A percentile compares a stretch with the other conserved stretches of the same genome.
Evolutionary conservation across 2,797 vertebrate genomes (phyloP).

Genomic region (Platyrinchus mystaceus): DNA sequence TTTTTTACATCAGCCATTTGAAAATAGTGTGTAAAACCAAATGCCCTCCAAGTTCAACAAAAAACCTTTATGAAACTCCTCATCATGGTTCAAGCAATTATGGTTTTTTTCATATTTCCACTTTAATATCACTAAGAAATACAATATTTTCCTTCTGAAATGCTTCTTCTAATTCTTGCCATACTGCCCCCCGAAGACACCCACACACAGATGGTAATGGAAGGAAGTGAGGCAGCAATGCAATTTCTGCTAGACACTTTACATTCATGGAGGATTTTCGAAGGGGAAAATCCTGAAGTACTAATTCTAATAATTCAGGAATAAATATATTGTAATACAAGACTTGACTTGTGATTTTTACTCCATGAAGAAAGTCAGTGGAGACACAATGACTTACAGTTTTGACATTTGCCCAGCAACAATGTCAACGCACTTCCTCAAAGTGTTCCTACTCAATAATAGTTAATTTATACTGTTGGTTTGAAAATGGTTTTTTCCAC

Average conservation of each 20-base stretch:
- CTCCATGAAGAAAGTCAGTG: neutral
- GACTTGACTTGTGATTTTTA: neutral
- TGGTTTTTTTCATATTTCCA: slow-evolving; percentile 5
- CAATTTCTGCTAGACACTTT: slow-evolving; percentile 13
- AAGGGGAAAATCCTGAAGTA: neutral
- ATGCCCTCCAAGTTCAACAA: neutral
- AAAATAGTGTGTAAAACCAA: neutral
- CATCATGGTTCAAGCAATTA: neutral
- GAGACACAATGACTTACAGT: neutral
- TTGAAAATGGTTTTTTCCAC: neutral
- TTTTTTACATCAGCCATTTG: neutral
- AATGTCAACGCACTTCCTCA: neutral
- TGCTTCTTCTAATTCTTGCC: slow-evolving; percentile 5
- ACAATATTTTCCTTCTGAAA: slow-evolving; percentile 20
- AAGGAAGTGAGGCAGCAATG: slow-evolving; percentile 17
- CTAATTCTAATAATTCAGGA: neutral
- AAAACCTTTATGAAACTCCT: neutral
- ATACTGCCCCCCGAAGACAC: slow-evolving; percentile 26
- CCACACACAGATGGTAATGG: slow-evolving; percentile 46
- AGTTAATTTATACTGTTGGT: slow-evolving; percentile 22
- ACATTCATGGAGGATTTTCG: neutral
- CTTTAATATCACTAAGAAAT: slow-evolving; percentile 5
- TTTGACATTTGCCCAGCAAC: slow-evolving; percentile 25
- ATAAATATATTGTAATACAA: neutral
- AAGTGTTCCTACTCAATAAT: neutral